Evolutionary conservation across 2,888 invertebrate genomes (phyloP), one percentile per base, ranked within the genome.

Genomic region (Drosophila macrospina): DNA sequence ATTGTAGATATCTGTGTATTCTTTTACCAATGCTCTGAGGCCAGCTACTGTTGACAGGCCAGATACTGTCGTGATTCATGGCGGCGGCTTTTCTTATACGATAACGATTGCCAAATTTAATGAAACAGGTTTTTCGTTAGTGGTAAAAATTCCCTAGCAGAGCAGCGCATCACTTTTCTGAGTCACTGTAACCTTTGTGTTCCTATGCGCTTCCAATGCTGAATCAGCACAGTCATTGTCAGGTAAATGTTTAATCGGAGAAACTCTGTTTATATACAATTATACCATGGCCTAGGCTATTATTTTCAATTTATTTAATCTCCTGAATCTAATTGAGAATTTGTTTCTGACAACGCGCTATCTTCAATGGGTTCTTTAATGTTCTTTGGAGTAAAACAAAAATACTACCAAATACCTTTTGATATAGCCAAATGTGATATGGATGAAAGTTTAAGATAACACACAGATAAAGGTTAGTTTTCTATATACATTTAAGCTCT

Each of bases 41-140:
- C 15, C 30, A 63, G 59, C 47, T 59, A 74, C 64, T 30, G 59
- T 60, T 69, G 71, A 28, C 61, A 51, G 57, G 32, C 16, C 6
- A 51, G 56, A 59, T 72, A 72, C 7, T 54, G 39, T 3, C 26
- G 45, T 74, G 74, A 74, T 78, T 78, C 74, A 74, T 56, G 13
- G 37, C 6, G 4, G 16, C 7, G 41, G 26, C 24, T 42, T 36
- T 28, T 16, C 42, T 32, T 30, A 28, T 42, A 30, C 42, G 73
- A 77, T 73, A 73, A 59, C 37, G 11, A 1, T 13, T 26, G 32
- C 24, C 32, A 26, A 47, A 41, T 32, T 48, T 39, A 8, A 32
- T 20, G 39, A 36, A 8, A 10, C 13, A 51, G 26, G 7, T 30
- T 42, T 42, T 36, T 13, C 32, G 52, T 32, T 16, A 1, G 15